A percentile compares a stretch with the other conserved stretches of the same genome.
These are phyloP conservation scores for Florisuga fusca DNA, from an alignment of 2,797 vertebrate species.

Conservation along the genomic window DNA sequence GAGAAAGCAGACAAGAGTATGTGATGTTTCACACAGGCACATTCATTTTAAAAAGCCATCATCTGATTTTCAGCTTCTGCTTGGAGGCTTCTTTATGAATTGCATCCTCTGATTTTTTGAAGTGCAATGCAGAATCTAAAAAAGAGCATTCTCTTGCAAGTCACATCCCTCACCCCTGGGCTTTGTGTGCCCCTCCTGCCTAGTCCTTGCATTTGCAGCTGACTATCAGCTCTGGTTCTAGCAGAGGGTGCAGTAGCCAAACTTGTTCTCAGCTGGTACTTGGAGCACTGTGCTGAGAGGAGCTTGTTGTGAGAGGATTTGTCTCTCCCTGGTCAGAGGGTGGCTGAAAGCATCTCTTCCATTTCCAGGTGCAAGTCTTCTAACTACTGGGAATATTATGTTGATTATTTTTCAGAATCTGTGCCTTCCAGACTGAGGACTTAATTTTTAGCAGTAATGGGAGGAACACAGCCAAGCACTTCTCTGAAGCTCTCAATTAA, in stretches of 20 bases:
- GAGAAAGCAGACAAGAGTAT: not conserved
- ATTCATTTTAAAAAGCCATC: not conserved
- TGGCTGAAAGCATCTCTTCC: not conserved
- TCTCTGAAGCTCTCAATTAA: not conserved
- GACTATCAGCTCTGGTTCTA: not conserved
- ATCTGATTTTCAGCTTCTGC: not conserved
- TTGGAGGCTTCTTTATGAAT: not conserved
- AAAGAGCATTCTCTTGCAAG: not conserved
- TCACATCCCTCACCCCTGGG: fast-evolving
- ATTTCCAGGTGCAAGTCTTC: not conserved
- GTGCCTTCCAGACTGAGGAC: not conserved
- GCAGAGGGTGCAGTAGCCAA: fast-evolving
- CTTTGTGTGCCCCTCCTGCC: not conserved
- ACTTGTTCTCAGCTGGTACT: not conserved
- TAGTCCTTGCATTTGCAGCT: not conserved
- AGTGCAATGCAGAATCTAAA: not conserved
- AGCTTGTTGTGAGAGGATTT: not conserved
- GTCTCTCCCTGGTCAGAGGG: not conserved
- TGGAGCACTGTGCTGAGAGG: not conserved
- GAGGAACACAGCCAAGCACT: not conserved
- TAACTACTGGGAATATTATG: not conserved
- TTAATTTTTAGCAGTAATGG: not conserved
- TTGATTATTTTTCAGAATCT: not conserved
- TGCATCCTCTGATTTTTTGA: not conserved
- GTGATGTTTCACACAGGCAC: not conserved